Evolutionary conservation across 2,888 invertebrate genomes (phyloP), one percentile per base, ranked within the genome.

Genomic region (Sinopyrophorus schimmeli): DNA sequence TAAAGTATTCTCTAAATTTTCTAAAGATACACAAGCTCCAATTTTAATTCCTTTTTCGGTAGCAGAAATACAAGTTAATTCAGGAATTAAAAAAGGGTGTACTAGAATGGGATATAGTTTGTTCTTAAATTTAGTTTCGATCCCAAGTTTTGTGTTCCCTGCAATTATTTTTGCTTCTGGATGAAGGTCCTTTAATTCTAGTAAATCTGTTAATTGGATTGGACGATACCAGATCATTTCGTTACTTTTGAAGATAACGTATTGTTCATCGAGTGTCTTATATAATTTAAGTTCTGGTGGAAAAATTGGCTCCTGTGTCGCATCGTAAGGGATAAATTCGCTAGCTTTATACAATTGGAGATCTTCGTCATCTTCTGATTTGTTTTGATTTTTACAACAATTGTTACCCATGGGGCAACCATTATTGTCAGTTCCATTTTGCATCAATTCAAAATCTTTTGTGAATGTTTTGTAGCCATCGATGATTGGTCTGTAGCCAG

Each of bases 61-160:
- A 15, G 80, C 72, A 5, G 71, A 66, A 41, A 88, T 77, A 43
- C 74, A 70, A 34, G 76, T 78, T 71, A 96, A 73, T 73, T 92
- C 91, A 1, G 74, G 64, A 17, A 96, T 77, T 61, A 77, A 76
- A 7, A 75, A 77, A 0, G 93, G 87, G 61, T 85, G 85, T 34
- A 96, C 81, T 40, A 93, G 75, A 5, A 89, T 77, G 0, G 92
- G 89, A 71, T 93, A 93, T 0, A 80, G 65, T 63, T 82, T 82
- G 57, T 88, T 84, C 69, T 92, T 92, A 66, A 93, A 91, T 72
- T 94, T 96, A 5, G 87, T 80, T 76, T 97, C 96, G n/a, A 97
- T 86, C 0, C 92, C 92, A 39, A 95, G 77, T 79, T 95, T 94
- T 0, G 92, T 91, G 66, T 94, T 94, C 10, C 95, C 95, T 26